These are phyloP conservation scores for Drosophila siamana DNA, from an alignment of 2,888 invertebrate species.

Conservation along the genomic window DNA sequence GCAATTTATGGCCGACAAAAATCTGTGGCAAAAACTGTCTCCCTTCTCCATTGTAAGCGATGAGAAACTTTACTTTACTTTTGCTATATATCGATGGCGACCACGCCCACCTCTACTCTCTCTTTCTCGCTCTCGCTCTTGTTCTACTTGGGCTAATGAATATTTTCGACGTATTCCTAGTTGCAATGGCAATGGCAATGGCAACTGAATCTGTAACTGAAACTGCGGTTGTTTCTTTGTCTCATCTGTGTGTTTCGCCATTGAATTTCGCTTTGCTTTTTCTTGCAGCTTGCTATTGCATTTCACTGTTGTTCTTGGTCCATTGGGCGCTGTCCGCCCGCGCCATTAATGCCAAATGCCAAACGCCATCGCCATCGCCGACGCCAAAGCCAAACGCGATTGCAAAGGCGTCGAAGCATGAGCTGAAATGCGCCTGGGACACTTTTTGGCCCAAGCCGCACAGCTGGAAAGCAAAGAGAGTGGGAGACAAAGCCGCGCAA, in stretches of 20 bases:
- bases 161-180: constrained; percentile 57
- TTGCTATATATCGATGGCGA: constrained; percentile 35
- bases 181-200: constrained; percentile 55
- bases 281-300: neutral
- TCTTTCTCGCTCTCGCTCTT: neutral
- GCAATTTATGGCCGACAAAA: constrained; percentile 72
- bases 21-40: constrained; percentile 68
- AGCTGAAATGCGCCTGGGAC: constrained; percentile 71
- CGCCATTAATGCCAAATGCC: constrained; percentile 71
- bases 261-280: neutral
- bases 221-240: constrained; percentile 64
- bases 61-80: constrained; percentile 9
- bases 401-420: constrained; percentile 78
- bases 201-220: constrained; percentile 13
- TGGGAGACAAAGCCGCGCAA: constrained; percentile 44
- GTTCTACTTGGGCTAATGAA: constrained; percentile 65
- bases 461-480: constrained; percentile 17
- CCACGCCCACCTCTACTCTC: constrained; percentile 31
- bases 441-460: constrained; percentile 51
- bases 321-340: constrained; percentile 54
- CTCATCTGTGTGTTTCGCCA: constrained; percentile 11
- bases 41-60: neutral
- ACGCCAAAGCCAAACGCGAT: constrained; percentile 60
- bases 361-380: constrained; percentile 37
- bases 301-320: constrained; percentile 23